Evolutionary conservation across 2,888 invertebrate species (phyloP).

Genomic region (Polymixis lichenea): DNA sequence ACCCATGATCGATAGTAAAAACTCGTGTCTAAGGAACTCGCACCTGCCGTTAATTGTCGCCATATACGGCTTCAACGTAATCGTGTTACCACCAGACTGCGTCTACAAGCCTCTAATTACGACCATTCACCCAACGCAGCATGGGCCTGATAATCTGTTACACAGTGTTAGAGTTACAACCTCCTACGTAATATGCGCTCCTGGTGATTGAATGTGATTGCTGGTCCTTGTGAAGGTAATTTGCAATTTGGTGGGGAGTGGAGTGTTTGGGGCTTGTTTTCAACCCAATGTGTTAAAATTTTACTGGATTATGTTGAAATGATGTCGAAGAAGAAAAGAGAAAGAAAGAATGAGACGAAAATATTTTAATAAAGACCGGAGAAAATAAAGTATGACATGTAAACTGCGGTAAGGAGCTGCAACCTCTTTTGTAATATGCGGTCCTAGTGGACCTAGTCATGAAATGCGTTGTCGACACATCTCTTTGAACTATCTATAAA

Average conservation of each 20-base stretch:
- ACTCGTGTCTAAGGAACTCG: slow-evolving; percentile 59
- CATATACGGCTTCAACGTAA: slow-evolving; percentile 70
- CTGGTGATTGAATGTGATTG: slow-evolving; percentile 50
- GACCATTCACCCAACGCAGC: slow-evolving; percentile 60
- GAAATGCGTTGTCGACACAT: background rate
- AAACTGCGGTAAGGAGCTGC: background rate
- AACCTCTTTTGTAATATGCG: background rate
- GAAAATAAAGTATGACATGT: background rate
- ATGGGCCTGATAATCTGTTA: slow-evolving; percentile 48
- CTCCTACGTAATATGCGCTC: slow-evolving; percentile 48
- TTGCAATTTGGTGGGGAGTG: slow-evolving; percentile 16
- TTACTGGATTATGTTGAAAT: background rate
- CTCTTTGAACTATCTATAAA: background rate
- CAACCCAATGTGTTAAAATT: background rate
- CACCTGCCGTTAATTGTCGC: slow-evolving; percentile 67
- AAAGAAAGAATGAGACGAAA: background rate
- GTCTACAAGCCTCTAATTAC: slow-evolving; percentile 63
- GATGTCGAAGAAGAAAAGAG: background rate
- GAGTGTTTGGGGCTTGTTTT: background rate
- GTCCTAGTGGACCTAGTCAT: background rate
- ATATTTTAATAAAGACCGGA: background rate
- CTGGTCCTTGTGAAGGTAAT: background rate
- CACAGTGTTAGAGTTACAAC: slow-evolving; percentile 44
- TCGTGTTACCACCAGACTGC: slow-evolving; percentile 67
- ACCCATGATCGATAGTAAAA: slow-evolving; percentile 59